Evolutionary conservation across 2,797 vertebrate species (phyloP), one percentile per base, ranked within the genome.

Genomic region (Dicrostonyx torquatus): DNA sequence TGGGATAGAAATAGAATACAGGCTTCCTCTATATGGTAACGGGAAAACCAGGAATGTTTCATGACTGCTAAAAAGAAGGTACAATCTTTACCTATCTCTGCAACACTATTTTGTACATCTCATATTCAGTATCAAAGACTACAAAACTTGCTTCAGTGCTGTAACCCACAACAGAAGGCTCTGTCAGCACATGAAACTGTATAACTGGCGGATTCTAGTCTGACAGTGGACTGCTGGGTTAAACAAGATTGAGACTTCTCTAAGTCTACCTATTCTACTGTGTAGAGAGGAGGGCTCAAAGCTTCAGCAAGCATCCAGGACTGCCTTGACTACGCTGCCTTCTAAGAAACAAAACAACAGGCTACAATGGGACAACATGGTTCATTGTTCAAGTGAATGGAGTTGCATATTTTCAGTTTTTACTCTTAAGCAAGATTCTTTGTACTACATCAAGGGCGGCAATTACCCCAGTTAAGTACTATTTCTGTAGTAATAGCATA

Each of bases 321-420:
- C 26, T 55, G 58, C 86, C 89, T 55, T 55, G n/a, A 86, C 83
- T 48, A 73, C 17, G 37, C 6, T 53, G 87, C 68, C 78, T 55
- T 64, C 90, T 85, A 66, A 60, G 60, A 92, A 48, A 72, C 87
- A 12, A 14, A 91, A 15, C 50, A 68, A 29, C 13, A 68, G 53
- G 89, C 86, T 64, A 87, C 24, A 92, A 83, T 0, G 53, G 43
- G 45, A 29, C 4, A 37, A 84, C 10, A 72, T 50, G 43, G 76
- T 29, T 93, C 92, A 95, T 31, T 90, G 34, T 48, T 75, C 77
- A 87, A 79, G 50, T 87, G 77, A 85, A 53, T 12, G 82, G 73
- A 95, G 92, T 20, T 90, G 83, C 68, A 75, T 64, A 82, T 89
- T 82, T 73, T 91, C 84, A 75, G 29, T 53, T 93, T 93, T 92